Base-by-base conservation (phyloP, 1,140 invertebrate genomes). In the Maconellicoccus hirsutus region DNA sequence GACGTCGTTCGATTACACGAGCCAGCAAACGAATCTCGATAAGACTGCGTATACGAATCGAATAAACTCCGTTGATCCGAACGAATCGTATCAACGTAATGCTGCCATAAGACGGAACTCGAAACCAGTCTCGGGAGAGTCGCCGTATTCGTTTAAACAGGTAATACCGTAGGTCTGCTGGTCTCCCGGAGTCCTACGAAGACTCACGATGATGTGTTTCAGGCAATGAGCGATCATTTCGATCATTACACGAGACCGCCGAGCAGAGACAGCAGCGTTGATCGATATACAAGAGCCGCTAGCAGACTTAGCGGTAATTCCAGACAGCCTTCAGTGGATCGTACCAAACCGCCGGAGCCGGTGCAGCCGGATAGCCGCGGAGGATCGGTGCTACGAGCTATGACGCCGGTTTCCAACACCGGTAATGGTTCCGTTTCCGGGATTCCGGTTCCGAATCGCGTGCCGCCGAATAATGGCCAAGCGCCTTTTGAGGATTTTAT, bases 191-290 rank as follows among this genome's bases (percentile, higher is more conserved):
- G n/a, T n/a, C n/a, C n/a, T n/a, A n/a, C n/a, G n/a, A n/a, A n/a
- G n/a, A n/a, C 4, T 61, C 4, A 10, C 59, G 61, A 14, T 66
- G 21, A 6, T 66, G 26, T 69, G 27, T 12, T 27, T 0, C 77
- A 86, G 81, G 79, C 81, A 6, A 80, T 87, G 76, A 85, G 83
- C 76, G 86, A 87, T 76, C 86, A 86, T 74, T 86, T 97, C 79
- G 94, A 97, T 81, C 94, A 98, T 78, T 98, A 98, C 78, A 93
- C 93, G 79, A 84, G 89, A 77, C 89, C 91, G 70, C 90, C 91
- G 1, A 93, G 91, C 81, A 82, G 91, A 77, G 92, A 94, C 77
- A 89, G 88, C 74, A 93, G 91, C 74, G 89, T 93, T 39, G 92
- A 94, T 81, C 84, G 90, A 71, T 93, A 90, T 77, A 84, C 86